Conservation (phyloP, 2,888 invertebrate species). For the Ryuthela nishihirai region DNA sequence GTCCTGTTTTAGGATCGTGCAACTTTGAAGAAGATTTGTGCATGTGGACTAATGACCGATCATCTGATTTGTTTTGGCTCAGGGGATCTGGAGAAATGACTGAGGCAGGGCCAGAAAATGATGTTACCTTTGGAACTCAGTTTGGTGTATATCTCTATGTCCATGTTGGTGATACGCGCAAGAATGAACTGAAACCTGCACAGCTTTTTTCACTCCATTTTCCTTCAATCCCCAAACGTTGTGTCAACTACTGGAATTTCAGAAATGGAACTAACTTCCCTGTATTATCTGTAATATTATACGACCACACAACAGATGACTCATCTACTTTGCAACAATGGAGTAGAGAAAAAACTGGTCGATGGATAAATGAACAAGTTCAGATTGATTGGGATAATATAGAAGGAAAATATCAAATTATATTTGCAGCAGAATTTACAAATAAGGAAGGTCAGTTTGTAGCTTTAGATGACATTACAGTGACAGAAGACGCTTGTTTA, state of each 20-base stretch:
- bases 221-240: not conserved
- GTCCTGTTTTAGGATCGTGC: conserved; percentile 35
- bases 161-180: conserved; percentile 5
- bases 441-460: conserved; percentile 27
- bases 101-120: conserved; percentile 16
- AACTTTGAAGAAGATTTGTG: conserved; percentile 39
- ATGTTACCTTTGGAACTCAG: conserved; percentile 25
- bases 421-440: conserved; percentile 21
- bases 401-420: conserved; percentile 22
- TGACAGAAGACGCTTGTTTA: conserved; percentile 18
- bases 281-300: conserved; percentile 1
- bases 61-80: conserved; percentile 18
- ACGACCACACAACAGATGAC: conserved; percentile 2
- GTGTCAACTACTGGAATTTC: conserved; percentile 35
- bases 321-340: not conserved
- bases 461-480: conserved; percentile 35
- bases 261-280: conserved; percentile 22
- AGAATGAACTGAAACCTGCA: conserved; percentile 2
- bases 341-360: conserved; percentile 8
- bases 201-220: conserved; percentile 32
- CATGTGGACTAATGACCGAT: conserved; percentile 30
- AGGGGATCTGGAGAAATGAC: conserved; percentile 27
- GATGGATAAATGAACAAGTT: conserved; percentile 28
- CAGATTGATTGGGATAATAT: not conserved
- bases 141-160: conserved; percentile 35